These are phyloP conservation scores for Euwallacea fornicatus DNA, from an alignment of 1,140 invertebrate species.

Conservation along the genomic window DNA sequence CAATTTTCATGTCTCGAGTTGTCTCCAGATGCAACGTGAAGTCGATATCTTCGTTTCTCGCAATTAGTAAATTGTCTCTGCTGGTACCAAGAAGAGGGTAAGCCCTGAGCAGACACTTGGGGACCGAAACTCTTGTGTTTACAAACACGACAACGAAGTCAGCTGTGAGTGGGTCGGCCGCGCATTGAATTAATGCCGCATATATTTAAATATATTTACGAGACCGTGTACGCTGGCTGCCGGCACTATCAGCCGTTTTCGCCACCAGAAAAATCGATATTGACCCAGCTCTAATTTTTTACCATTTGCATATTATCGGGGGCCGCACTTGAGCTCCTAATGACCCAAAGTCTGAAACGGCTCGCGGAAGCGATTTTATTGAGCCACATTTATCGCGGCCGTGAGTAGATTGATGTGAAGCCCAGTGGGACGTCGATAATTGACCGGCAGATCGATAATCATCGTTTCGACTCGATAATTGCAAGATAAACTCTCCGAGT, in stretches of 20 bases:
- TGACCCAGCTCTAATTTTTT: conserved; percentile 29
- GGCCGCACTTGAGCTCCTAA: background rate
- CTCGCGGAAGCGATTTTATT: background rate
- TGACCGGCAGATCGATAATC: background rate
- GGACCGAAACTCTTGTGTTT: conserved; percentile 24
- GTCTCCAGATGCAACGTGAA: no score
- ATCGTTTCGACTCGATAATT: conserved; percentile 1
- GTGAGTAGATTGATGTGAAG: background rate
- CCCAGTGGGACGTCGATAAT: background rate
- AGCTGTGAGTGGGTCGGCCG: conserved; percentile 27
- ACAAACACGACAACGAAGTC: conserved; percentile 24
- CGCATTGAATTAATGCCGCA: conserved; percentile 29
- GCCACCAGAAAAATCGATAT: conserved; percentile 27
- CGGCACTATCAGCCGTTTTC: conserved; percentile 20
- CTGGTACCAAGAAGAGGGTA: background rate
- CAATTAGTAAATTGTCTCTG: conserved; percentile 2
- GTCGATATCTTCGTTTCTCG: background rate
- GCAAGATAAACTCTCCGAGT: background rate
- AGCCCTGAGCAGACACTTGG: background rate
- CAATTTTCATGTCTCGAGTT: no score
- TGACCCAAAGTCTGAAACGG: background rate
- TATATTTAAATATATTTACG: conserved; percentile 34
- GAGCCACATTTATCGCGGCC: background rate
- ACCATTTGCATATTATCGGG: conserved; percentile 15
- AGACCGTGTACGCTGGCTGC: conserved; percentile 14